Conservation (phyloP, 1,140 invertebrate genomes). For the Lepidurus apus region DNA sequence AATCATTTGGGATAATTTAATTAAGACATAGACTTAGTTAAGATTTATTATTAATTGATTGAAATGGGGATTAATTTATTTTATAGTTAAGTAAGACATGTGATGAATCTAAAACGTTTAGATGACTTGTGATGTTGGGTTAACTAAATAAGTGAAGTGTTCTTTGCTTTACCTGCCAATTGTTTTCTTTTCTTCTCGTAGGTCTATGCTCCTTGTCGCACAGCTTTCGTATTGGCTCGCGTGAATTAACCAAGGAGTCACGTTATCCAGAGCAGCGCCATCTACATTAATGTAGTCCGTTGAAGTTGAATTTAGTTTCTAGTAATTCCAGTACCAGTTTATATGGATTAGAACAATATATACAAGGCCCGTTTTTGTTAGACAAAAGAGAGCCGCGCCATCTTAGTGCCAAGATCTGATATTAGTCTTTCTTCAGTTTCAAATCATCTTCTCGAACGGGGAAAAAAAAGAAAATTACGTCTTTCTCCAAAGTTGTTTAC, state of each 20-base stretch:
- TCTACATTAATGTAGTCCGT: neutral
- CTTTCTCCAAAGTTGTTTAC: neutral
- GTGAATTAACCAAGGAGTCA: constrained; percentile 39
- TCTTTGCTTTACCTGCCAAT: neutral
- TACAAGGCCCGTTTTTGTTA: neutral
- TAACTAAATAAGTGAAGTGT: too few species aligned
- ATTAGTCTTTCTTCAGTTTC: neutral
- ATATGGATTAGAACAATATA: too few species aligned
- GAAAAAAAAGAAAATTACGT: too few species aligned
- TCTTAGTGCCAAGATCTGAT: constrained; percentile 18
- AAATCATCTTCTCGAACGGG: neutral
- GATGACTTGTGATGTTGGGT: too few species aligned
- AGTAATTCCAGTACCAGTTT: too few species aligned
- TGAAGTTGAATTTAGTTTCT: neutral
- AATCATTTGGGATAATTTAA: too few species aligned
- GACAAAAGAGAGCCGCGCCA: neutral
- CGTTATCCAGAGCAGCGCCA: neutral
- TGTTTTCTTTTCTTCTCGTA: constrained; percentile 37
- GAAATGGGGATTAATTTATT: constrained; percentile 20
- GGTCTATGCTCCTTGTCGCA: constrained; percentile 62
- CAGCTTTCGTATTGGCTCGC: constrained; percentile 57
- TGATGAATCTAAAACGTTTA: too few species aligned
- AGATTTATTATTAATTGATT: too few species aligned
- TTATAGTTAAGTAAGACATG: neutral
- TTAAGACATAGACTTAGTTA: too few species aligned